Conservation (phyloP, 2,888 invertebrate genomes). For the Xestoiulus laeticollis region DNA sequence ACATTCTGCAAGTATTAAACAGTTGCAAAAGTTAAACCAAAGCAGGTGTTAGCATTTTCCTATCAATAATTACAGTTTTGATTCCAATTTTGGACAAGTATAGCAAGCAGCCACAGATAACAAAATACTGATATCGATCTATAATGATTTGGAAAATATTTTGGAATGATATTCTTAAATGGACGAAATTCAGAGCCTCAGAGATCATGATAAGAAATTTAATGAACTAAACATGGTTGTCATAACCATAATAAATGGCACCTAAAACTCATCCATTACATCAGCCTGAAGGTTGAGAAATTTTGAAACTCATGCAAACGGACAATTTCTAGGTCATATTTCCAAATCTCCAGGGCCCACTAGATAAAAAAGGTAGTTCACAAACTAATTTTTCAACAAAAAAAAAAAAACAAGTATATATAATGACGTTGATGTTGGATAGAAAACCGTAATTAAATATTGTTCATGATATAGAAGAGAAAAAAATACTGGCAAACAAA, state of each 20-base stretch:
- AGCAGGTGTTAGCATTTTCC: not conserved
- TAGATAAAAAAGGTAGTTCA: not conserved
- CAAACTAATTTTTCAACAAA: not conserved
- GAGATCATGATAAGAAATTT: no score
- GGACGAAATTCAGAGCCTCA: no score
- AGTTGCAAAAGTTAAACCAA: not conserved
- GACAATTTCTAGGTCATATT: not conserved
- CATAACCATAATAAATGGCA: not conserved
- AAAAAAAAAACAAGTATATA: not conserved
- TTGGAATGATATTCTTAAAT: no score
- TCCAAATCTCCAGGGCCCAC: not conserved
- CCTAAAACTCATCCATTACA: not conserved
- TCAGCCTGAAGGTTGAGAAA: not conserved
- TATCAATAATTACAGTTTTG: no score
- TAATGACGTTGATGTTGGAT: not conserved
- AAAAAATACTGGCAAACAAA: not conserved
- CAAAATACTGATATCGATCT: no score
- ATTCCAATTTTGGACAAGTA: no score
- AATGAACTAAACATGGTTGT: not conserved
- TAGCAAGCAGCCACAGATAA: no score
- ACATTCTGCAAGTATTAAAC: not conserved
- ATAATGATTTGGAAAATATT: no score
- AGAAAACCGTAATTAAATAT: constrained; percentile 7
- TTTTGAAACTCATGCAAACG: not conserved
- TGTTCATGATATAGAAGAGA: not conserved